Evolutionary conservation across 2,113 vertebrate genomes (phyloP).

Genomic region (Martes martes): DNA sequence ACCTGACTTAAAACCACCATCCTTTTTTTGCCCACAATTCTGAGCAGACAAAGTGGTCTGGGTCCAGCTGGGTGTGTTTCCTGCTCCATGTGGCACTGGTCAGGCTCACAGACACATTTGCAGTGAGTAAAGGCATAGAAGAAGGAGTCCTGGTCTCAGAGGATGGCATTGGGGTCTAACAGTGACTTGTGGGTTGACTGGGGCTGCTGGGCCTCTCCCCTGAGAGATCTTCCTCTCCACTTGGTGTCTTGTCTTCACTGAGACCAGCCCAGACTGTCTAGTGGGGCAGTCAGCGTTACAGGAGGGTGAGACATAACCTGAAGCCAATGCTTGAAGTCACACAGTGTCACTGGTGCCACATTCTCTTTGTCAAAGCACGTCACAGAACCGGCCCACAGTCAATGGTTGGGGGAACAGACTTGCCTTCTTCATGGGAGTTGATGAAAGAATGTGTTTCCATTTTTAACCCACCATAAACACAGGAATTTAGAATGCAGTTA

Average conservation of each 20-base stretch:
- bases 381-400: accelerated
- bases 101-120: background rate
- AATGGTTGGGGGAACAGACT: accelerated
- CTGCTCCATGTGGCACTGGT: accelerated
- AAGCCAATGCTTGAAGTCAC: background rate
- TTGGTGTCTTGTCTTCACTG: accelerated
- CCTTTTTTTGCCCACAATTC: accelerated
- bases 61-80: accelerated
- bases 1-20: background rate
- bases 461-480: background rate
- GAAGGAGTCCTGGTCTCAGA: background rate
- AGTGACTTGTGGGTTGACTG: background rate
- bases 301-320: background rate
- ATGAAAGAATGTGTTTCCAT: background rate
- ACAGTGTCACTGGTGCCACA: accelerated
- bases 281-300: accelerated
- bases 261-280: background rate
- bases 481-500: background rate
- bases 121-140: accelerated
- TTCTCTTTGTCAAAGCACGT: background rate
- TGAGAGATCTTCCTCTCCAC: background rate
- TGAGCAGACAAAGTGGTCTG: background rate
- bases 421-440: background rate
- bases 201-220: background rate
- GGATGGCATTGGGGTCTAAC: too few species aligned